Base-by-base conservation (phyloP, 1,140 invertebrate species). In the Pachypeltis micranthus region DNA sequence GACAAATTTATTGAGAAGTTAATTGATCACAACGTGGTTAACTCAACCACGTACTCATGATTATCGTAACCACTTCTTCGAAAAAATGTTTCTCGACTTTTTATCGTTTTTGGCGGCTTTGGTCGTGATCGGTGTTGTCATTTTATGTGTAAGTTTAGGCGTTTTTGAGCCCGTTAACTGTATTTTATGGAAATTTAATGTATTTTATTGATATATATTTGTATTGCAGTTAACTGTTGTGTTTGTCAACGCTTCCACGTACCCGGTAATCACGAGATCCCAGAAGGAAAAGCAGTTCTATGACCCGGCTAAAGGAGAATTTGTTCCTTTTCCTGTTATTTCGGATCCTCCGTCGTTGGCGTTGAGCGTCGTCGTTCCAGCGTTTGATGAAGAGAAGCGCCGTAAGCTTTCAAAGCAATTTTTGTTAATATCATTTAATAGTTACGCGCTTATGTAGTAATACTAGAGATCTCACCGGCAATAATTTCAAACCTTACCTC, bases 381-480 rank as follows among this genome's bases (percentile, higher is more conserved):
- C 94, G n/a, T 98, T 93, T 71, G 93, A 97, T 82, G 95, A 98
- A 79, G 87, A 96, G 77, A 71, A 83, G 66, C 81, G 94, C 79
- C 80, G 93, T 95, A 84, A 82, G 83, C 78, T 63, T 25, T 23
- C 12, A 7, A 63, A 61, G n/a, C n/a, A n/a, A n/a, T n/a, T n/a
- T n/a, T n/a, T n/a, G n/a, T n/a, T n/a, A n/a, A n/a, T n/a, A n/a
- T n/a, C n/a, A n/a, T n/a, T n/a, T n/a, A n/a, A n/a, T n/a, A n/a
- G n/a, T n/a, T n/a, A n/a, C n/a, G n/a, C n/a, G n/a, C n/a, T n/a
- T n/a, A n/a, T n/a, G n/a, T n/a, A n/a, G n/a, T n/a, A n/a, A n/a
- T n/a, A n/a, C n/a, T n/a, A n/a, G n/a, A n/a, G n/a, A n/a, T n/a
- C n/a, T n/a, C n/a, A n/a, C n/a, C n/a, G n/a, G n/a, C n/a, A n/a